phyloP scores from a whole-genome alignment of 1,140 invertebrate genomes.

The Drosophila repleta region DNA sequence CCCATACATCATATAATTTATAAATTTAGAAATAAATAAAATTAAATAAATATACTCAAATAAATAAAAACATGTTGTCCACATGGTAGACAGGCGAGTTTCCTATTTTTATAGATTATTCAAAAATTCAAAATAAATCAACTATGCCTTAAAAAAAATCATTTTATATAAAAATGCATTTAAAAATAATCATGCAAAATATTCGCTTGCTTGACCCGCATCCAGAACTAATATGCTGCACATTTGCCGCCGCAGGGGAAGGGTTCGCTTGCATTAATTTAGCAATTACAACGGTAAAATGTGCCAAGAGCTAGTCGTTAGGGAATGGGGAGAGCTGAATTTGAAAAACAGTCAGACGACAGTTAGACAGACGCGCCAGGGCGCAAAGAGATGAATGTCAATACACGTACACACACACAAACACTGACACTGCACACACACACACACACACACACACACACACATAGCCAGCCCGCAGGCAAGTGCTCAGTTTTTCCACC shows the following conservation, averaged over 20 bases:
- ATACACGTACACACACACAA: constrained; percentile 6
- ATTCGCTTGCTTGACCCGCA: not conserved
- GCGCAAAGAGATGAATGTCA: constrained; percentile 27
- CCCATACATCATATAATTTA: not conserved
- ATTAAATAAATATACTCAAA: not conserved
- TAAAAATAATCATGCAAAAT: not conserved
- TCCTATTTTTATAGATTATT: no score
- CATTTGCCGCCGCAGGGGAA: constrained; percentile 30
- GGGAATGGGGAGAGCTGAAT: constrained; percentile 3
- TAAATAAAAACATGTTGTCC: not conserved
- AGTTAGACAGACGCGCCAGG: constrained; percentile 49
- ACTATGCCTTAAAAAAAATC: no score
- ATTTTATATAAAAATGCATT: not conserved
- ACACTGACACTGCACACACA: not conserved
- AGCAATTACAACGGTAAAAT: constrained; percentile 67
- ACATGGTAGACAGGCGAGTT: no score
- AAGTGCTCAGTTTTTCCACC: constrained; percentile 13
- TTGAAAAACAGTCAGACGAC: constrained; percentile 16
- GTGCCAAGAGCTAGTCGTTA: constrained; percentile 49
- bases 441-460: not conserved
- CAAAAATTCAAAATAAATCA: no score
- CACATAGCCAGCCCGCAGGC: constrained; percentile 15
- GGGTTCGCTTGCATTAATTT: constrained; percentile 66
- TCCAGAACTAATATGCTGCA: constrained; percentile 47
- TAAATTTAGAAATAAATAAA: not conserved